Base-by-base conservation (phyloP, 1,140 invertebrate genomes). In the Drosophila simulans region DNA sequence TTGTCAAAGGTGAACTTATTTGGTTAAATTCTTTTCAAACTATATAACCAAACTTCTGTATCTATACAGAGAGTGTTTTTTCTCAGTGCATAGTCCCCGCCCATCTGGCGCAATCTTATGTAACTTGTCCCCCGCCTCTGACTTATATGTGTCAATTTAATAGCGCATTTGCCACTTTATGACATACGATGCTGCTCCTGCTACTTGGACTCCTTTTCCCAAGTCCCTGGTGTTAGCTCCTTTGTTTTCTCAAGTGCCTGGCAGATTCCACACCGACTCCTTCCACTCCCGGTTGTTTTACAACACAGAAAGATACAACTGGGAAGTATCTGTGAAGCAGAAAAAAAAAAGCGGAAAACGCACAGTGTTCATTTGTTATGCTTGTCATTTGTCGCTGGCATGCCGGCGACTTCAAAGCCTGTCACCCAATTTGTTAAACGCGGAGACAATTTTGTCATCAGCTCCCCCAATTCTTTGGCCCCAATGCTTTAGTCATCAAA, bases 351-450 rank as follows among this genome's bases (percentile, higher is more conserved):
- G 27, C 46, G 71, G 62, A 57, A 65, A 83, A 86, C 75, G 68
- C 73, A 89, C 72, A 77, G 75, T 88, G 73, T 85, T 84, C 80
- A 91, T 91, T 91, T 91, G 89, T 89, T 82, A 91, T 91, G 89
- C 80, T 79, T 91, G 89, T 91, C 89, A 90, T 89, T 89, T 91
- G 89, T 91, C 80, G 76, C 78, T 62, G 58, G 31, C 39, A 17
- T 57, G 58, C 53, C 89, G 89, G 89, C 73, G 70, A 82, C 77
- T 91, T 91, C 89, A 91, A 91, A 91, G 84, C 49, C 62, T 74
- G 66, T 85, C 78, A 82, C 51, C 80, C 80, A 91, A 91, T 91
- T 91, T 91, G 89, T 91, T 91, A 85, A 89, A 89, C 84, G 80
- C 80, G 69, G 49, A 76, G 72, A 64, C 85, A 88, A 83, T 85